phyloP scores from a whole-genome alignment of 2,113 vertebrate species.

The Clinocottus analis region DNA sequence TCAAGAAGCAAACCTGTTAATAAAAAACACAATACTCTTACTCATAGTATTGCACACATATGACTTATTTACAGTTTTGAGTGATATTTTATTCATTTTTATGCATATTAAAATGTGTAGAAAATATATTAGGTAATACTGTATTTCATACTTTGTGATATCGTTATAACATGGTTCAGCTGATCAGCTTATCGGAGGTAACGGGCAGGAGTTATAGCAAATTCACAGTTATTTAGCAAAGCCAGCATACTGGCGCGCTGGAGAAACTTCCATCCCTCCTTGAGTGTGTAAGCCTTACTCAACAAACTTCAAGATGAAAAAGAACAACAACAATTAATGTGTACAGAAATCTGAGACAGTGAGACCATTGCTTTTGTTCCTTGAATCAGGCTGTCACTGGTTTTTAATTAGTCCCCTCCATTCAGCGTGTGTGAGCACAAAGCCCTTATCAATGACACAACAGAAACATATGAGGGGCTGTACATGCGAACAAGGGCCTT shows the following conservation, averaged over 20 bases:
- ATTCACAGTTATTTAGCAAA: background rate
- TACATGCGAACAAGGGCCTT: constrained; percentile 72
- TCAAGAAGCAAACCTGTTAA: background rate
- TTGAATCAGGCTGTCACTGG: constrained; percentile 62
- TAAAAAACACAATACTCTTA: background rate
- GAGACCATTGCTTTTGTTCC: constrained; percentile 67
- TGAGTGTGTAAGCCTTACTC: constrained; percentile 29
- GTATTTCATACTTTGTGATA: background rate
- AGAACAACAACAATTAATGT: constrained; percentile 56
- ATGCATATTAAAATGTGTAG: background rate
- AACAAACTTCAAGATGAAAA: constrained; percentile 56
- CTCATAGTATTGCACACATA: too few relatives aligned
- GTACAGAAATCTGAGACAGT: constrained; percentile 57
- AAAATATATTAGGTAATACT: background rate
- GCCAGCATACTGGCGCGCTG: background rate
- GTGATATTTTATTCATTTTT: background rate
- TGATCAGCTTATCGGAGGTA: constrained; percentile 1
- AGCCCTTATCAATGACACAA: constrained; percentile 78
- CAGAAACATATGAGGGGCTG: constrained; percentile 67
- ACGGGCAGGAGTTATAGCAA: background rate
- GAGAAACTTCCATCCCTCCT: constrained; percentile 12
- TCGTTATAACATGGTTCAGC: background rate
- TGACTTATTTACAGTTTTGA: background rate
- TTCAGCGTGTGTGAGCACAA: constrained; percentile 61
- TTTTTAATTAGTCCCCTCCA: constrained; percentile 77